Percentiles rank a stretch among this genome's conserved stretches.
Evolutionary conservation across 2,888 invertebrate genomes (phyloP).

Genomic region (Adela reaumurella): DNA sequence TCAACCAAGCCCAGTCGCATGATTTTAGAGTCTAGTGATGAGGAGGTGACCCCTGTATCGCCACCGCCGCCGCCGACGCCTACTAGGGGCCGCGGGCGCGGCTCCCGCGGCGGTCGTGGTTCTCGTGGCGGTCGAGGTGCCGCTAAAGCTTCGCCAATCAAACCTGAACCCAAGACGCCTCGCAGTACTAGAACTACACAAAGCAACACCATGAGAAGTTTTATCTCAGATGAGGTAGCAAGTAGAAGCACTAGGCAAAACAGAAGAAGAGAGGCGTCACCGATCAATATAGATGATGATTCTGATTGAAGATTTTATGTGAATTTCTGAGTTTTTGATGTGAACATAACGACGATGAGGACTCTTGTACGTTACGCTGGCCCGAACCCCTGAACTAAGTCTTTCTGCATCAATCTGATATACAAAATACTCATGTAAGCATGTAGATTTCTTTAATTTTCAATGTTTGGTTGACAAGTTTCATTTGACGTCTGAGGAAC

Average conservation of each 20-base stretch:
- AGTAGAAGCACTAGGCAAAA: not conserved
- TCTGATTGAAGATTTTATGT: too few relatives aligned
- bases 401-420: too few relatives aligned
- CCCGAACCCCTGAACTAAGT: too few relatives aligned
- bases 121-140: conserved; percentile 30
- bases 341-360: too few relatives aligned
- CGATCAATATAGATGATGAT: not conserved
- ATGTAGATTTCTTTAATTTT: too few relatives aligned
- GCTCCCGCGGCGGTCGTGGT: conserved; percentile 19
- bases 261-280: not conserved
- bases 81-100: conserved; percentile 10
- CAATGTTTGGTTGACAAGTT: too few relatives aligned
- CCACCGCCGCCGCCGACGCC: conserved; percentile 3
- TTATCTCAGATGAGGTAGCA: not conserved
- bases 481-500: too few relatives aligned
- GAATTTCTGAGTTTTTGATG: too few relatives aligned
- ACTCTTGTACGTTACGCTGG: too few relatives aligned
- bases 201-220: not conserved
- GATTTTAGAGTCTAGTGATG: conserved; percentile 33
- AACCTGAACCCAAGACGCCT: not conserved
- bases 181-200: not conserved
- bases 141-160: conserved; percentile 13
- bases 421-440: too few relatives aligned
- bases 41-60: conserved; percentile 18
- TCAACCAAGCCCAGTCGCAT: conserved; percentile 12